phyloP scores from a whole-genome alignment of 2,888 invertebrate species.

The Caenorhabditis imperialis region DNA sequence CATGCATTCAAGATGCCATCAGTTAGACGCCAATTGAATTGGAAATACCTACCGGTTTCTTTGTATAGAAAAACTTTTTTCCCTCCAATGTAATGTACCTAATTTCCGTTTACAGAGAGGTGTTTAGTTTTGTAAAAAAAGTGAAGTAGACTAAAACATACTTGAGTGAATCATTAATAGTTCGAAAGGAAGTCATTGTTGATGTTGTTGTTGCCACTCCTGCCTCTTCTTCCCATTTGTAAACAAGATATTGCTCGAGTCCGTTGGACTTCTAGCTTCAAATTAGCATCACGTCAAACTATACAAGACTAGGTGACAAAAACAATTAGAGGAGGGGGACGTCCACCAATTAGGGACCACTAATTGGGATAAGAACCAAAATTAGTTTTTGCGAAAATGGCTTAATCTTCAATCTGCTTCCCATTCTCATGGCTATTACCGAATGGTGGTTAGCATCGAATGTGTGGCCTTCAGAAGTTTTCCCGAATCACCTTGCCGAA shows the following conservation, averaged over 20 bases:
- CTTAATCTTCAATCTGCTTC: slow-evolving; percentile 9
- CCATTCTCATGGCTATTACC: slow-evolving; percentile 17
- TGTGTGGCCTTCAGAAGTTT: slow-evolving; percentile 42
- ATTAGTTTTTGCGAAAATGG: too few species aligned
- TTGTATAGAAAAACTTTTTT: neutral
- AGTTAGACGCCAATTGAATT: too few species aligned
- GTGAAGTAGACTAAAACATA: too few species aligned
- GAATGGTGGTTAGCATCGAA: slow-evolving; percentile 19
- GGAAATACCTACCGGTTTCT: slow-evolving; percentile 2
- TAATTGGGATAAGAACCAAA: too few species aligned
- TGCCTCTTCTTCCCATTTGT: slow-evolving; percentile 6
- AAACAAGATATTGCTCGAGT: slow-evolving; percentile 8
- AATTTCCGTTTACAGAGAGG: slow-evolving; percentile 20
- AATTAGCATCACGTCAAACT: slow-evolving; percentile 35
- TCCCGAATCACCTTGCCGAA: slow-evolving; percentile 14
- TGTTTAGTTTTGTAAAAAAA: too few species aligned
- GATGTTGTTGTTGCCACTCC: neutral
- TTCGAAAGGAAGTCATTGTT: too few species aligned
- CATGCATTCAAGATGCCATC: too few species aligned
- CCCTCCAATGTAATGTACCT: slow-evolving; percentile 9
- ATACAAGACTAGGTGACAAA: slow-evolving; percentile 44
- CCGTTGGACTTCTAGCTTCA: slow-evolving; percentile 15
- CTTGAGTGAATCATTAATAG: too few species aligned
- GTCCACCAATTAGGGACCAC: slow-evolving; percentile 12
- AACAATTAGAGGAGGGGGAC: slow-evolving; percentile 32